Conservation (phyloP, 2,888 invertebrate species). For the Thysanoteuthis rhombus region DNA sequence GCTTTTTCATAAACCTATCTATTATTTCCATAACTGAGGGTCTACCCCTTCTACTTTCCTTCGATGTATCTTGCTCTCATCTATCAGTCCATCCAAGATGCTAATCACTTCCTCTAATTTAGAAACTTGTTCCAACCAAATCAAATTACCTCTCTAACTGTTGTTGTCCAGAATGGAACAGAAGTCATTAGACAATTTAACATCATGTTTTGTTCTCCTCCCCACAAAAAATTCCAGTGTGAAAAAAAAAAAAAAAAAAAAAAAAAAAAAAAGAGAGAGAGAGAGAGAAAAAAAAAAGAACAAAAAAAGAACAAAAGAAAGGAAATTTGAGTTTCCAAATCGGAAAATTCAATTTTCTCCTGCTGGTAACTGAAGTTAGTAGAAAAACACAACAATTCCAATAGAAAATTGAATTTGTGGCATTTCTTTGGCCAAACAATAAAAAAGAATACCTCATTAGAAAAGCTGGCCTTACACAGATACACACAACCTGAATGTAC, state of each 20-base stretch:
- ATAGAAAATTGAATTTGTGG: not conserved
- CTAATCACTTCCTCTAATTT: not conserved
- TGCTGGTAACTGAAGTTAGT: not conserved
- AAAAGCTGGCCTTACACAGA: not conserved
- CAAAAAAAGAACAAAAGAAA: no score
- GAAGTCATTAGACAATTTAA: not conserved
- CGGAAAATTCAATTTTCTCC: not conserved
- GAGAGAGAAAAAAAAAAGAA: no score
- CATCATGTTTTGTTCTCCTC: not conserved
- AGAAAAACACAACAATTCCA: not conserved
- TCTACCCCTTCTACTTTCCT: not conserved
- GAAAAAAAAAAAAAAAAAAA: no score
- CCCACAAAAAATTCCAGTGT: not conserved
- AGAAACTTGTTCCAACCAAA: not conserved
- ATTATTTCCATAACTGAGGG: not conserved
- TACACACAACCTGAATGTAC: not conserved
- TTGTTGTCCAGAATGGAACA: not conserved
- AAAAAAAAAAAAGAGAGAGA: no score
- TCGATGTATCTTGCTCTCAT: not conserved
- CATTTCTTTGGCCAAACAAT: not conserved
- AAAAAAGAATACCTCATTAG: not conserved
- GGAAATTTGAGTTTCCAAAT: not conserved
- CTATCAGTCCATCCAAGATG: not conserved
- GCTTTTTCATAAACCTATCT: not conserved
- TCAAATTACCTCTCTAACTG: conserved; percentile 12